Evolutionary conservation across 2,797 vertebrate species (phyloP).

Genomic region (Phataginus tetradactyla): DNA sequence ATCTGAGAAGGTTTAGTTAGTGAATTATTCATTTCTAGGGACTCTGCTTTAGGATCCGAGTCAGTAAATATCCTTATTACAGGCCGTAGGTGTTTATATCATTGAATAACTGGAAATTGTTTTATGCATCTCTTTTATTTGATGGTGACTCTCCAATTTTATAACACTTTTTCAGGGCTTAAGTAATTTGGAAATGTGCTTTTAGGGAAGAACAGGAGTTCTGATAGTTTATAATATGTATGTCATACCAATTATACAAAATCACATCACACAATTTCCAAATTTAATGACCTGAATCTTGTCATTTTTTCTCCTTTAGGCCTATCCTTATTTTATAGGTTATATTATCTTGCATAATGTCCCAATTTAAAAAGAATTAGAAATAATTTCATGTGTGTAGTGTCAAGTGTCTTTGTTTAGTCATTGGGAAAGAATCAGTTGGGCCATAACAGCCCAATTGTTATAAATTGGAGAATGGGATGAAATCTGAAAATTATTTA

Average conservation of each 20-base stretch:
- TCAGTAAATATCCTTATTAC: not conserved
- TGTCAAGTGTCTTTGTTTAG: not conserved
- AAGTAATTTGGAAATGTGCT: not conserved
- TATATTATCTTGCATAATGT: not conserved
- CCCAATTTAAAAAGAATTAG: not conserved
- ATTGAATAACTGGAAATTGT: not conserved
- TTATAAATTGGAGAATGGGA: not conserved
- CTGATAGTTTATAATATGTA: not conserved
- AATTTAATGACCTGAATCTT: not conserved
- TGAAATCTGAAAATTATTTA: not conserved
- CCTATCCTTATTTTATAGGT: not conserved
- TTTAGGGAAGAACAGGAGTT: not conserved
- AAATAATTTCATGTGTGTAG: not conserved
- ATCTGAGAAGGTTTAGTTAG: not conserved
- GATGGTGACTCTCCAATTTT: not conserved
- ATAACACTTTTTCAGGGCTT: not conserved
- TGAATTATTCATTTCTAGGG: constrained; percentile 8
- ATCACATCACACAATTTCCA: not conserved
- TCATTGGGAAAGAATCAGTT: not conserved
- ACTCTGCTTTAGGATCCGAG: not conserved
- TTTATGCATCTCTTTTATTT: not conserved
- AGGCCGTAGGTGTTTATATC: not conserved
- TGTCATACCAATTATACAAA: not conserved
- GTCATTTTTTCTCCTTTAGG: not conserved
- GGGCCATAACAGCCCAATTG: not conserved